These are phyloP conservation scores for Craseonycteris thonglongyai DNA, from an alignment of 2,113 vertebrate species.

Conservation along the genomic window DNA sequence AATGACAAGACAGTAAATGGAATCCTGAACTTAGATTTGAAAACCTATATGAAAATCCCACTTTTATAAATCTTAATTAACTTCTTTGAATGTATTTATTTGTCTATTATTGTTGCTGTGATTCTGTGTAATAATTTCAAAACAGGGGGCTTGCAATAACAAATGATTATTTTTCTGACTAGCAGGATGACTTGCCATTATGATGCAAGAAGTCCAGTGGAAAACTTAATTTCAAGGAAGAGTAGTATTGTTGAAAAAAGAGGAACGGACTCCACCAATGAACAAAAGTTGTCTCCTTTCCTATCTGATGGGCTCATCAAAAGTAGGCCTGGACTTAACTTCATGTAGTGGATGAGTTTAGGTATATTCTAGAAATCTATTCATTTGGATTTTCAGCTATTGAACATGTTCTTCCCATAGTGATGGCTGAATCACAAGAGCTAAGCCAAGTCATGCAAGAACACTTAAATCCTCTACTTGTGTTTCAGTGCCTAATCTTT, in stretches of 20 bases:
- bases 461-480: neutral
- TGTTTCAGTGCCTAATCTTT: neutral
- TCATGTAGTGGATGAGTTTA: neutral
- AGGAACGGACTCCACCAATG: neutral
- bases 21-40: neutral
- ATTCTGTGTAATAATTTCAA: neutral
- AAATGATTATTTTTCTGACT: neutral
- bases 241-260: neutral
- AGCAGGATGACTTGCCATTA: neutral
- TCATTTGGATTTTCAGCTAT: neutral
- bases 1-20: neutral
- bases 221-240: neutral
- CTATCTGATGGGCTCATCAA: neutral
- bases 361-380: neutral
- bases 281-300: neutral
- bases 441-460: neutral
- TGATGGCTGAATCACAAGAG: neutral
- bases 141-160: neutral
- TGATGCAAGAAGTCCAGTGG: neutral
- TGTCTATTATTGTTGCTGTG: neutral
- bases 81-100: neutral
- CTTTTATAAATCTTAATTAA: neutral
- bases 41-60: neutral
- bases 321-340: neutral
- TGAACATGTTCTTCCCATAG: neutral